phyloP scores from a whole-genome alignment of 2,888 invertebrate genomes.

The Labia minor region DNA sequence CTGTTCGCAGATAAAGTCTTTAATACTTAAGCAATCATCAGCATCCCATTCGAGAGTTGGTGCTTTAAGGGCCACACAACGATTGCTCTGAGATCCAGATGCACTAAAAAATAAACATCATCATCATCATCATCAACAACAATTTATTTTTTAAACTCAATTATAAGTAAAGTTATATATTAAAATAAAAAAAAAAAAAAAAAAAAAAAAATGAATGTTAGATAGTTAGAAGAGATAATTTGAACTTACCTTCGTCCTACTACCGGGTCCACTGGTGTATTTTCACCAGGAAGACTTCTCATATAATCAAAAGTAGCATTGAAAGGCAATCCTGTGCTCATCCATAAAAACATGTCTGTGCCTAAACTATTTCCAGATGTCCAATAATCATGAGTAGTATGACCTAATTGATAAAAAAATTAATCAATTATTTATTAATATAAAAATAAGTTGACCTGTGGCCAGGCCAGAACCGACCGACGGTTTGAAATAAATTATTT shows the following conservation, averaged over 20 bases:
- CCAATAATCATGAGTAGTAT: constrained; percentile 77
- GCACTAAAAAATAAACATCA: neutral
- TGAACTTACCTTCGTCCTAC: neutral
- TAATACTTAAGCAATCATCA: constrained; percentile 69
- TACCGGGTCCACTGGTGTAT: neutral
- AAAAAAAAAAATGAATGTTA: no score
- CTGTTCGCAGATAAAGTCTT: constrained; percentile 84
- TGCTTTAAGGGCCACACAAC: constrained; percentile 67
- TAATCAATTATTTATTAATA: neutral
- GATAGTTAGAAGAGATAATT: no score
- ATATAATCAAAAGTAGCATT: constrained; percentile 82
- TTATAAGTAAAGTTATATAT: no score
- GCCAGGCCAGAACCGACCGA: no score
- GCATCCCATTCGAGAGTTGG: constrained; percentile 72
- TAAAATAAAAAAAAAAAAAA: constrained; percentile 30
- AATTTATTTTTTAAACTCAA: no score
- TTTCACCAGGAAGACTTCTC: constrained; percentile 41
- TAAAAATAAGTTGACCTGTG: no score
- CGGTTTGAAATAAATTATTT: no score
- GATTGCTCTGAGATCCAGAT: constrained; percentile 45
- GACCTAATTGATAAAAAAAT: constrained; percentile 45
- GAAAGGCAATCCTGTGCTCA: constrained; percentile 78
- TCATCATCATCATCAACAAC: no score
- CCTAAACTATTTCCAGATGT: constrained; percentile 79
- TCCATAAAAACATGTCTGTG: constrained; percentile 79